These are phyloP conservation scores for Phortica okadai DNA, from an alignment of 2,888 invertebrate genomes.

Conservation along the genomic window DNA sequence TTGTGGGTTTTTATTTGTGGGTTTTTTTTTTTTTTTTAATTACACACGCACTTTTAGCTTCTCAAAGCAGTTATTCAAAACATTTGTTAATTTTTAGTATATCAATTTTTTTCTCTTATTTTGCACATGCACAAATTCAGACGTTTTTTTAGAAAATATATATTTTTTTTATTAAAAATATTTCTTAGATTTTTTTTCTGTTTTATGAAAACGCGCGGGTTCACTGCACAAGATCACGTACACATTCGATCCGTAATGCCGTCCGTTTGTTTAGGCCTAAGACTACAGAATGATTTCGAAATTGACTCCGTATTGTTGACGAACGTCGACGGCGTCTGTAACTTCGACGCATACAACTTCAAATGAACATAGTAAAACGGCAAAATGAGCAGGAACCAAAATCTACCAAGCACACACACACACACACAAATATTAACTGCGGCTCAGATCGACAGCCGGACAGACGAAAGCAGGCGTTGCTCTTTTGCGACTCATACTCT, in stretches of 20 bases:
- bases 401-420: slow-evolving; percentile 44
- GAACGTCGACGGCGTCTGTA: slow-evolving; percentile 41
- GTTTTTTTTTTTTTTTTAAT: not conserved
- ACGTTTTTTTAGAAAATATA: not conserved
- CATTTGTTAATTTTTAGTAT: not conserved
- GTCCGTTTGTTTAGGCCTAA: slow-evolving; percentile 76
- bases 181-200: slow-evolving; percentile 8
- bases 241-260: slow-evolving; percentile 33
- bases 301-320: slow-evolving; percentile 62
- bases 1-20: slow-evolving; percentile 15
- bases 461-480: slow-evolving; percentile 32
- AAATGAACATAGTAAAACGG: slow-evolving; percentile 50
- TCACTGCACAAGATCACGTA: slow-evolving; percentile 7
- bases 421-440: not conserved
- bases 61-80: not conserved
- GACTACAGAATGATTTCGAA: slow-evolving; percentile 75
- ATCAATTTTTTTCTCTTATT: not conserved
- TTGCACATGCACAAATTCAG: not conserved
- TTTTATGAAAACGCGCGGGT: slow-evolving; percentile 56
- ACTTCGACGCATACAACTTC: slow-evolving; percentile 47
- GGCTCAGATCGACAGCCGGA: slow-evolving; percentile 11
- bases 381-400: slow-evolving; percentile 48
- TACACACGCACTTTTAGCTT: slow-evolving; percentile 20
- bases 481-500: slow-evolving; percentile 19
- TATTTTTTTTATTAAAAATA: not conserved